These are phyloP conservation scores for Momotus momota DNA, from an alignment of 2,797 vertebrate genomes.

Conservation along the genomic window DNA sequence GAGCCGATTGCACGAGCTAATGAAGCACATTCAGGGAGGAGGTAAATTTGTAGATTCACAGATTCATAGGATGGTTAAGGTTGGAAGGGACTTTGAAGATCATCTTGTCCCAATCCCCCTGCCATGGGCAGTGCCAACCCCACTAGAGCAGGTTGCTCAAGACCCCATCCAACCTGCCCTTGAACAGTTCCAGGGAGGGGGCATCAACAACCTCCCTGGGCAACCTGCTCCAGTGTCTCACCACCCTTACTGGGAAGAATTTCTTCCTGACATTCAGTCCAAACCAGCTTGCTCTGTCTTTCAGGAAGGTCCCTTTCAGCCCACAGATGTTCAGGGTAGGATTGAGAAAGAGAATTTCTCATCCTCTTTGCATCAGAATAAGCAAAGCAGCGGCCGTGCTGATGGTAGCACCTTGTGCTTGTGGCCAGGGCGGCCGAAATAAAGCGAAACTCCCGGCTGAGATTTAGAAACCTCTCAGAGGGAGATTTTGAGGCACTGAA, in stretches of 20 bases:
- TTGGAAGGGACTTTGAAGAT: no score
- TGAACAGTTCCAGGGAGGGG: no score
- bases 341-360: not conserved
- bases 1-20: not conserved
- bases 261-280: no score
- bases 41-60: not conserved
- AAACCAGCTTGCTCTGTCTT: not conserved
- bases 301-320: not conserved
- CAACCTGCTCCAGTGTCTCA: no score
- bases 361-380: not conserved
- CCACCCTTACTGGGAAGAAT: no score
- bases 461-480: not conserved
- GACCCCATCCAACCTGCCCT: no score
- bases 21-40: slow-evolving; percentile 2
- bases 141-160: no score
- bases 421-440: not conserved
- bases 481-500: not conserved
- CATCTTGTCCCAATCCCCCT: no score
- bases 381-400: accelerated
- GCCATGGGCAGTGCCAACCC: no score
- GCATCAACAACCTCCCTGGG: no score
- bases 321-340: not conserved
- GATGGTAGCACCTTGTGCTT: not conserved
- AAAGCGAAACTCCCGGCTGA: not conserved
- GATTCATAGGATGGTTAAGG: no score